Percentiles rank a stretch among this genome's conserved stretches.
phyloP scores from a whole-genome alignment of 2,797 vertebrate species.

The Scyliorhinus canicula region DNA sequence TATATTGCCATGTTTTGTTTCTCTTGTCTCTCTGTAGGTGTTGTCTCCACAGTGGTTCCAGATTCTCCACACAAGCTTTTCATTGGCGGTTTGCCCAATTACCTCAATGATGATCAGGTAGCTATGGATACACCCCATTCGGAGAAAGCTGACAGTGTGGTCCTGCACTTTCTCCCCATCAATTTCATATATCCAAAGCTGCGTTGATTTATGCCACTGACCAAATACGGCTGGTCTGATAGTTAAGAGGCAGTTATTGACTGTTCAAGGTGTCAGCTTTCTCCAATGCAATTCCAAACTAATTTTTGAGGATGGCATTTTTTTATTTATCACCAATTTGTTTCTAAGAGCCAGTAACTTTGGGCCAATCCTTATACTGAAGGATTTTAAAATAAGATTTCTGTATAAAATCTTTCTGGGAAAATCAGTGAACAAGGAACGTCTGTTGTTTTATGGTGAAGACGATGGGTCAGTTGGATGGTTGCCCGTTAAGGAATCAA shows the following conservation, averaged over 20 bases:
- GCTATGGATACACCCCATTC: slow-evolving; percentile 36
- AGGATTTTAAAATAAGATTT: not conserved
- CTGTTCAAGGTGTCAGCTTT: slow-evolving; percentile 21
- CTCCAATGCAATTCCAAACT: slow-evolving; percentile 20
- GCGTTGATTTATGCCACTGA: slow-evolving; percentile 8
- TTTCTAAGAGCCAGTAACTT: not conserved
- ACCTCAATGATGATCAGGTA: slow-evolving; percentile 70
- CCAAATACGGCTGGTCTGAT: not conserved
- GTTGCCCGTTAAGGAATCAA: too few species aligned
- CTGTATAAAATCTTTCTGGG: not conserved
- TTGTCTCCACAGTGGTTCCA: slow-evolving; percentile 69
- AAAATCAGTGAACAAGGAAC: not conserved
- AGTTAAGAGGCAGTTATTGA: slow-evolving; percentile 15
- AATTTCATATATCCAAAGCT: slow-evolving; percentile 33
- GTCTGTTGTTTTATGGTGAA: not conserved
- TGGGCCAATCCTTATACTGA: not conserved
- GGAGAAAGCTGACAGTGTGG: slow-evolving; percentile 29
- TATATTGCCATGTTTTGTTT: slow-evolving; percentile 31
- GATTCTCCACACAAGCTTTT: slow-evolving; percentile 69
- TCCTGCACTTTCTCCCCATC: slow-evolving; percentile 21
- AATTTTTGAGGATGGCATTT: slow-evolving; percentile 4
- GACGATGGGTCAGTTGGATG: not conserved
- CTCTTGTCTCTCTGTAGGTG: slow-evolving; percentile 49
- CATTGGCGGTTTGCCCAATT: slow-evolving; percentile 66
- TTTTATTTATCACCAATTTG: not conserved